Evolutionary conservation across 2,113 vertebrate species (phyloP).

Genomic region (Marcusenius ussheri): DNA sequence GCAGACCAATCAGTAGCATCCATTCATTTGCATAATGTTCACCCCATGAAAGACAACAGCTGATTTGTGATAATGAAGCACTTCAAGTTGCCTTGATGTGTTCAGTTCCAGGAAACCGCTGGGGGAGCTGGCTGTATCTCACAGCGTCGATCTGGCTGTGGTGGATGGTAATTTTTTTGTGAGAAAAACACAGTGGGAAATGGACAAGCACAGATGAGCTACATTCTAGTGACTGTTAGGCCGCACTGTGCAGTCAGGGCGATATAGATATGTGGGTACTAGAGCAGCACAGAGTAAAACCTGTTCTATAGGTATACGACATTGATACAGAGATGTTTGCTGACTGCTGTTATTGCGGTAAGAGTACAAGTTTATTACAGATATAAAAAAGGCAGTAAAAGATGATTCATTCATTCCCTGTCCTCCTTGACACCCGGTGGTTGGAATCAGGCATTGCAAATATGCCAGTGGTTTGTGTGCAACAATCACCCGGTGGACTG

Average conservation of each 20-base stretch:
- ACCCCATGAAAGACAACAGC: background rate
- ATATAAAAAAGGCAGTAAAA: background rate
- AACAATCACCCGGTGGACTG: background rate
- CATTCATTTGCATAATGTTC: constrained; percentile 3
- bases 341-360: background rate
- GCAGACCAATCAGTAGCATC: background rate
- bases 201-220: background rate
- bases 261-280: background rate
- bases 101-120: background rate
- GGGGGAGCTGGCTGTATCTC: background rate
- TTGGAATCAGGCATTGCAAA: background rate
- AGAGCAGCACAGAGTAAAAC: background rate
- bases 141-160: background rate
- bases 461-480: background rate
- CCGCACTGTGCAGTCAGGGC: background rate
- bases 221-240: background rate
- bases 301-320: background rate
- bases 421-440: background rate
- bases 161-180: background rate
- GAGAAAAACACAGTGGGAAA: background rate
- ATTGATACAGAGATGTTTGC: background rate
- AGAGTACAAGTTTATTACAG: background rate
- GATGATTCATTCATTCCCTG: background rate
- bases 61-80: background rate
- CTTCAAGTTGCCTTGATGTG: background rate